Conservation (phyloP, 2,888 invertebrate genomes). For the Hydropsyche betteni region DNA sequence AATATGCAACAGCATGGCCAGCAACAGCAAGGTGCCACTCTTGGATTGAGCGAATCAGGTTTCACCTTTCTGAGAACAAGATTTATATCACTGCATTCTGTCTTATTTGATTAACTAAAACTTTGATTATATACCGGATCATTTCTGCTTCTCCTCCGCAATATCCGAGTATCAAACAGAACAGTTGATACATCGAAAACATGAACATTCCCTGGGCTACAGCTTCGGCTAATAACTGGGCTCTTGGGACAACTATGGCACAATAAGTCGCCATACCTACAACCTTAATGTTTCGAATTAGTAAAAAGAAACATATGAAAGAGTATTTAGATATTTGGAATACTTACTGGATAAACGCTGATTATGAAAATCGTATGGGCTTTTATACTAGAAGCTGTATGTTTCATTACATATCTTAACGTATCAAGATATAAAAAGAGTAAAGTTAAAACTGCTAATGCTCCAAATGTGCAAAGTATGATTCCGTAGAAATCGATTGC, state of each 20-base stretch:
- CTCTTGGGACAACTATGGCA: slow-evolving; percentile 69
- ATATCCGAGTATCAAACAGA: slow-evolving; percentile 72
- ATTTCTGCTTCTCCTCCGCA: slow-evolving; percentile 71
- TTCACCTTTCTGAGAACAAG: slow-evolving; percentile 62
- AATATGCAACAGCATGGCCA: slow-evolving; percentile 73
- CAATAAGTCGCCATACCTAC: slow-evolving; percentile 68
- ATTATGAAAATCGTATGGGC: slow-evolving; percentile 67
- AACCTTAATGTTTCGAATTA: slow-evolving; percentile 60
- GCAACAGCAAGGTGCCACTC: slow-evolving; percentile 77
- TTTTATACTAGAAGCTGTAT: slow-evolving; percentile 65
- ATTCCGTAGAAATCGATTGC: slow-evolving; percentile 68
- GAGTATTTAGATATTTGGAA: slow-evolving; percentile 14
- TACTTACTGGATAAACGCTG: slow-evolving; percentile 72
- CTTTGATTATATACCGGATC: slow-evolving; percentile 58
- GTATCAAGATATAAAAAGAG: slow-evolving; percentile 67
- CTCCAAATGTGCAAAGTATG: slow-evolving; percentile 65
- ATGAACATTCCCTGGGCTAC: slow-evolving; percentile 75
- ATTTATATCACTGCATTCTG: not conserved
- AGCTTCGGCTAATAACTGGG: slow-evolving; percentile 74
- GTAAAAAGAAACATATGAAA: not conserved
- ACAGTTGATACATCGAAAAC: slow-evolving; percentile 75
- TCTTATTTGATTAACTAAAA: not conserved
- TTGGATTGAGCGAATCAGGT: slow-evolving; percentile 68
- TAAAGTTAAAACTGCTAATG: slow-evolving; percentile 62
- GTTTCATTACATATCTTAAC: slow-evolving; percentile 64